phyloP scores from a whole-genome alignment of 2,113 vertebrate genomes.

The Planiliza haematocheilus region DNA sequence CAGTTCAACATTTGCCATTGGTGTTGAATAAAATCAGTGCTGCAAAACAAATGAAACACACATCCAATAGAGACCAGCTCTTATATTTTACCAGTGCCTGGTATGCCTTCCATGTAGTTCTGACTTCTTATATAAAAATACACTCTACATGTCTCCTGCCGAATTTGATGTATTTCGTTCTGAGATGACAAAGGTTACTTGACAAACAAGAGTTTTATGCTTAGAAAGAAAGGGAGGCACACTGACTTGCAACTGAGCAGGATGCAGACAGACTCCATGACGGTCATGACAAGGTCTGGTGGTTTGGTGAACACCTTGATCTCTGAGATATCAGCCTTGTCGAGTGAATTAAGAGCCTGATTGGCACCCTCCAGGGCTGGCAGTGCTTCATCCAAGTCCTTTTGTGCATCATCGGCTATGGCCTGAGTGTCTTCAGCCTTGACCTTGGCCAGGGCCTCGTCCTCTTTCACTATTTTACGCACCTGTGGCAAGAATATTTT shows the following conservation, averaged over 20 bases:
- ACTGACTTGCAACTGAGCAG: slow-evolving; percentile 87
- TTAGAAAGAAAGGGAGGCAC: background rate
- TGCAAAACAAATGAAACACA: slow-evolving; percentile 6
- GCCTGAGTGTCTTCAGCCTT: slow-evolving; percentile 89
- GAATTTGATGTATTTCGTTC: background rate
- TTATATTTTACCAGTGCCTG: background rate
- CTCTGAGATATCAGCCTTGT: slow-evolving; percentile 91
- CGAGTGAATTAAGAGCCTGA: slow-evolving; percentile 86
- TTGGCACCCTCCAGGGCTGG: slow-evolving; percentile 86
- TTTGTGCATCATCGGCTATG: slow-evolving; percentile 87
- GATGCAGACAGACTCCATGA: slow-evolving; percentile 90
- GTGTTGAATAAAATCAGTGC: background rate
- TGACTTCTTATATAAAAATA: background rate
- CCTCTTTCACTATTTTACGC: slow-evolving; percentile 84
- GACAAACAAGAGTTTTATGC: background rate
- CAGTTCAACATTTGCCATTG: background rate
- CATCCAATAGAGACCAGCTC: background rate
- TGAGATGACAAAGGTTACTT: too few species aligned
- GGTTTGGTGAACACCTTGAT: slow-evolving; percentile 90
- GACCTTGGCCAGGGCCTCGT: slow-evolving; percentile 85
- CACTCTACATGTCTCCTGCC: background rate
- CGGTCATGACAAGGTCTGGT: slow-evolving; percentile 88
- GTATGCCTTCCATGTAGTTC: background rate
- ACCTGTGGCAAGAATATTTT: slow-evolving; percentile 72
- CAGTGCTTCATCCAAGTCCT: slow-evolving; percentile 88